Evolutionary conservation across 2,113 vertebrate species (phyloP).

Genomic region (Hippopotamus amphibius): DNA sequence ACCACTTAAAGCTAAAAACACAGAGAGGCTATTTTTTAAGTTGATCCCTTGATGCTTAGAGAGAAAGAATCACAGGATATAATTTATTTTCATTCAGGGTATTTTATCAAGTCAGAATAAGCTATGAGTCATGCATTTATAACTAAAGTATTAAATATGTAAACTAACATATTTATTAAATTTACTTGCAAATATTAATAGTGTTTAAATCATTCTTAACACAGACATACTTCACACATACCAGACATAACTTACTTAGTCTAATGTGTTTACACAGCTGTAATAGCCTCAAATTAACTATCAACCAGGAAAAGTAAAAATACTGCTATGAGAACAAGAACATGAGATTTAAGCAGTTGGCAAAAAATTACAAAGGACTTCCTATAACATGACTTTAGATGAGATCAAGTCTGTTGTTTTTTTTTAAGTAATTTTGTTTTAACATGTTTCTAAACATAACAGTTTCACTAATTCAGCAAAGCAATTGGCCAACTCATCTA

Average conservation of each 20-base stretch:
- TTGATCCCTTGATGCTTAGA: neutral
- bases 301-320: slow-evolving; percentile 83
- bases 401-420: slow-evolving; percentile 32
- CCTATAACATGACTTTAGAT: slow-evolving; percentile 59
- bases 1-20: neutral
- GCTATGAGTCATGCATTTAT: neutral
- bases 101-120: slow-evolving; percentile 17
- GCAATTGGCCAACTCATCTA: neutral
- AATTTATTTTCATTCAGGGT: slow-evolving; percentile 28
- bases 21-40: neutral
- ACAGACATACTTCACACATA: slow-evolving; percentile 44
- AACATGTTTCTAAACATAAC: neutral
- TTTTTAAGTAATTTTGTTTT: neutral
- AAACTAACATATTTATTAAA: slow-evolving; percentile 65
- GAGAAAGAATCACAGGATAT: neutral
- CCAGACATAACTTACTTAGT: slow-evolving; percentile 64
- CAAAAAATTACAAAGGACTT: slow-evolving; percentile 79
- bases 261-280: slow-evolving; percentile 82
- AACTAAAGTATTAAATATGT: slow-evolving; percentile 1
- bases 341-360: slow-evolving; percentile 76
- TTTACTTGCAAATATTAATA: slow-evolving; percentile 68
- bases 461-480: slow-evolving; percentile 1
- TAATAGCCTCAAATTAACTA: slow-evolving; percentile 81
- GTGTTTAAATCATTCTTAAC: slow-evolving; percentile 71
- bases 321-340: slow-evolving; percentile 71